These are phyloP conservation scores for Abrostola triplasia DNA, from an alignment of 2,888 invertebrate species.

Conservation along the genomic window DNA sequence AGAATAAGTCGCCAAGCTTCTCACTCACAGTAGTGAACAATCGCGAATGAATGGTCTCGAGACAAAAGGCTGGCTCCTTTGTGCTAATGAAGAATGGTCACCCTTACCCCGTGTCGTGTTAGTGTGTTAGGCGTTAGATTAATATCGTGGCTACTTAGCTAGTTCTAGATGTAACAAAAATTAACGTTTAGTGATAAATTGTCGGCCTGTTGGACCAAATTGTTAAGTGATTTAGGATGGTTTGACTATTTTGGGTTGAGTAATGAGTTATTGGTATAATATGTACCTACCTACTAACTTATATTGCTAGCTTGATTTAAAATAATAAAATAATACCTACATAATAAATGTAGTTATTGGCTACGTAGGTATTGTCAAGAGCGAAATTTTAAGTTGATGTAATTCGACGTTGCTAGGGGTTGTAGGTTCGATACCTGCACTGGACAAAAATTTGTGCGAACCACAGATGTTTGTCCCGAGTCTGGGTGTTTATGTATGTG, in stretches of 20 bases:
- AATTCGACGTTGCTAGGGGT: too few species aligned
- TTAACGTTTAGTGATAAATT: conserved; percentile 46
- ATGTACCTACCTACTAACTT: too few species aligned
- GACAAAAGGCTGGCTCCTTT: conserved; percentile 85
- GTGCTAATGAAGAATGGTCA: conserved; percentile 87
- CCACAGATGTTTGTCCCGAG: too few species aligned
- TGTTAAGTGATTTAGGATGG: conserved; percentile 3
- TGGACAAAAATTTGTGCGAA: too few species aligned
- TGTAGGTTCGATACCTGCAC: too few species aligned
- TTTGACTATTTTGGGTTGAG: neutral
- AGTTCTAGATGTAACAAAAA: conserved; percentile 52
- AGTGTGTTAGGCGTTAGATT: conserved; percentile 82
- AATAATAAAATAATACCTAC: too few species aligned
- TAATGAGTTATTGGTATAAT: neutral
- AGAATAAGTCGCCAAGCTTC: conserved; percentile 69
- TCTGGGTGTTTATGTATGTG: too few species aligned
- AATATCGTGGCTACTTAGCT: conserved; percentile 66
- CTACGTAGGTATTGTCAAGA: too few species aligned
- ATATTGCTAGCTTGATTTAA: too few species aligned
- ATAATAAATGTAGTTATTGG: too few species aligned
- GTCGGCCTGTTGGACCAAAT: conserved; percentile 5
- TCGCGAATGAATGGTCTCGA: conserved; percentile 83
- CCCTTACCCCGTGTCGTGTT: conserved; percentile 75
- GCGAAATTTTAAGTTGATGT: too few species aligned
- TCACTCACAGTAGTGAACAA: conserved; percentile 80